Evolutionary conservation across 2,113 vertebrate species (phyloP).

Genomic region (Diphyllodes magnificus): DNA sequence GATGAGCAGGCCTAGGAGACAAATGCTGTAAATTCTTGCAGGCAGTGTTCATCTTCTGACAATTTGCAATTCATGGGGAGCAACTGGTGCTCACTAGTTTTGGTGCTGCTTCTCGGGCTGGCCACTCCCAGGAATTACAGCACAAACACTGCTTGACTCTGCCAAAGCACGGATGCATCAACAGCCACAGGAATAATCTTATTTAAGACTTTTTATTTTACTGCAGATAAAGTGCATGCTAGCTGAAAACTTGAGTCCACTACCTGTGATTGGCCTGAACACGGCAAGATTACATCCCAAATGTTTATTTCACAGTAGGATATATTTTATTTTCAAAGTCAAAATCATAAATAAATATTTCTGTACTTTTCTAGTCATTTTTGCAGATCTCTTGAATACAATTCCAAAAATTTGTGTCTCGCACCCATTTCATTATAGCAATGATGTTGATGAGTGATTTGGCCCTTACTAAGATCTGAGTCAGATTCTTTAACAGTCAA

Average conservation of each 20-base stretch:
- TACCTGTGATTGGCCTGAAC: not conserved
- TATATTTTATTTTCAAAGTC: not conserved
- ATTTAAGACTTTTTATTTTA: not conserved
- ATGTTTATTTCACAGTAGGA: not conserved
- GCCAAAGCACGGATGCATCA: not conserved
- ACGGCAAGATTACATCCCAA: not conserved
- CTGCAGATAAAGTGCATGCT: not conserved
- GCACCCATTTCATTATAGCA: not conserved
- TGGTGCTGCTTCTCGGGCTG: not conserved
- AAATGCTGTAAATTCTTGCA: not conserved
- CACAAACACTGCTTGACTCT: not conserved
- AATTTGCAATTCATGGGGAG: not conserved
- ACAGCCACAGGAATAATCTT: not conserved
- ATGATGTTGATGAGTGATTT: not conserved
- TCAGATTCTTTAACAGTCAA: not conserved
- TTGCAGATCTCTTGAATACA: not conserved
- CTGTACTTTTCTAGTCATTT: not conserved
- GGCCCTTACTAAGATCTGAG: not conserved
- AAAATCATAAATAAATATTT: not conserved
- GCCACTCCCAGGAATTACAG: not conserved
- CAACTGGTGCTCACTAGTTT: not conserved
- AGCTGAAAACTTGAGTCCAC: not conserved
- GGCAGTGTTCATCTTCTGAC: not conserved
- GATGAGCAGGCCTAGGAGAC: not conserved
- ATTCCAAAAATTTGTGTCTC: not conserved